These are phyloP conservation scores for Bos javanicus DNA, from an alignment of 2,113 vertebrate species.

Conservation along the genomic window DNA sequence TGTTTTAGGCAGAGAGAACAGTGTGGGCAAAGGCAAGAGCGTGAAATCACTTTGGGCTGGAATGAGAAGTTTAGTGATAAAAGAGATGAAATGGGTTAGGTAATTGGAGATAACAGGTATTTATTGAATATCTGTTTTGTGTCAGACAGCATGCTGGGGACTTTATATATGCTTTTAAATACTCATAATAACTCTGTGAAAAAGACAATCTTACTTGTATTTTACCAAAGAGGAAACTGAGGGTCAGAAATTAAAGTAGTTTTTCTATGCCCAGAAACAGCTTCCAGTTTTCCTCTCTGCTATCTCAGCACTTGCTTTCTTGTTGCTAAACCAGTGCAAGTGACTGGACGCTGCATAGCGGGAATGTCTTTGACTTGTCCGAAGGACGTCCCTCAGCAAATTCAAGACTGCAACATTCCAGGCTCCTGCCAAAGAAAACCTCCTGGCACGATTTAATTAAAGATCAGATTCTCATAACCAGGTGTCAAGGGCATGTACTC, in stretches of 20 bases:
- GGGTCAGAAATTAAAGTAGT: constrained; percentile 29
- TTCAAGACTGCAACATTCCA: constrained; percentile 43
- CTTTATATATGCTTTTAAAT: background rate
- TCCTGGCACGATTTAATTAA: constrained; percentile 70
- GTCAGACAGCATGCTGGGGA: background rate
- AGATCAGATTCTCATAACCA: constrained; percentile 61
- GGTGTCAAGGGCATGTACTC: constrained; percentile 48
- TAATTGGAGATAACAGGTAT: background rate
- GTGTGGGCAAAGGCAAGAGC: background rate
- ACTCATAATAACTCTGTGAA: background rate
- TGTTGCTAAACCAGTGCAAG: constrained; percentile 26
- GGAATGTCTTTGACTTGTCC: constrained; percentile 42
- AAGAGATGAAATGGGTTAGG: background rate
- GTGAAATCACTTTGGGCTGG: background rate
- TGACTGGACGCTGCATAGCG: background rate
- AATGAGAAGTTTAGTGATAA: background rate
- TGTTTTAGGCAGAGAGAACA: constrained; percentile 22
- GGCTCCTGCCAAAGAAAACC: constrained; percentile 63
- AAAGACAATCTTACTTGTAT: background rate
- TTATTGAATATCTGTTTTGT: constrained; percentile 5
- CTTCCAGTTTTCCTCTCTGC: constrained; percentile 15
- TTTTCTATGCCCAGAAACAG: background rate
- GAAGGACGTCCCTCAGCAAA: constrained; percentile 61
- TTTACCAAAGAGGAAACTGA: constrained; percentile 16
- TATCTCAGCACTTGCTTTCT: constrained; percentile 20